Conservation (phyloP, 2,113 vertebrate genomes). For the Craseonycteris thonglongyai region DNA sequence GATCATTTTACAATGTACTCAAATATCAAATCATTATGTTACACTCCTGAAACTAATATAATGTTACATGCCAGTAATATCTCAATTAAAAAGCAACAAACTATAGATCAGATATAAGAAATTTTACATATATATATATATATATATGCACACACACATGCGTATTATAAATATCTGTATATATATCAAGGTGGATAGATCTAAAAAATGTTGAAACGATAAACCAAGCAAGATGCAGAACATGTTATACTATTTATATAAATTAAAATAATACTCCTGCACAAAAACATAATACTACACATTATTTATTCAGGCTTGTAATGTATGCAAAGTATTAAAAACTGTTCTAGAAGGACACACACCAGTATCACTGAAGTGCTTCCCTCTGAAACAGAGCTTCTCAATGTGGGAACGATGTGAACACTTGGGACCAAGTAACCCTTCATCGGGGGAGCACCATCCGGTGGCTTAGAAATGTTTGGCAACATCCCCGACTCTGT, state of each 20-base stretch:
- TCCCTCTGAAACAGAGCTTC: background rate
- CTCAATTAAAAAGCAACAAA: background rate
- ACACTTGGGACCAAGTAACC: background rate
- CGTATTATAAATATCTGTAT: slow-evolving; percentile 16
- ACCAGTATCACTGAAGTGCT: background rate
- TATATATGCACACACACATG: background rate
- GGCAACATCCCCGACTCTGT: background rate
- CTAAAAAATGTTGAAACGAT: slow-evolving; percentile 1
- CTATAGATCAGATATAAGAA: slow-evolving; percentile 8
- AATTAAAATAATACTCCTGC: slow-evolving; percentile 22
- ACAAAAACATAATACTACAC: slow-evolving; percentile 2
- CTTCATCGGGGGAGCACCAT: background rate
- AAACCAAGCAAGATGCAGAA: slow-evolving; percentile 20
- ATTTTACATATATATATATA: background rate
- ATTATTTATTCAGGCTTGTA: slow-evolving; percentile 28
- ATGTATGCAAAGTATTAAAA: slow-evolving; percentile 1
- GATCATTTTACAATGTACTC: background rate
- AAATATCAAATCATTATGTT: background rate
- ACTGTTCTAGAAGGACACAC: background rate
- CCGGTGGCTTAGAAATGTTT: background rate
- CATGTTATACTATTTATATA: slow-evolving; percentile 35
- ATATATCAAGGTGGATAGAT: background rate
- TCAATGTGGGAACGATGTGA: background rate
- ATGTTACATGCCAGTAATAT: background rate
- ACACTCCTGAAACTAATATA: background rate